Conservation (phyloP, 2,888 invertebrate genomes). For the Acrobasis suavella region DNA sequence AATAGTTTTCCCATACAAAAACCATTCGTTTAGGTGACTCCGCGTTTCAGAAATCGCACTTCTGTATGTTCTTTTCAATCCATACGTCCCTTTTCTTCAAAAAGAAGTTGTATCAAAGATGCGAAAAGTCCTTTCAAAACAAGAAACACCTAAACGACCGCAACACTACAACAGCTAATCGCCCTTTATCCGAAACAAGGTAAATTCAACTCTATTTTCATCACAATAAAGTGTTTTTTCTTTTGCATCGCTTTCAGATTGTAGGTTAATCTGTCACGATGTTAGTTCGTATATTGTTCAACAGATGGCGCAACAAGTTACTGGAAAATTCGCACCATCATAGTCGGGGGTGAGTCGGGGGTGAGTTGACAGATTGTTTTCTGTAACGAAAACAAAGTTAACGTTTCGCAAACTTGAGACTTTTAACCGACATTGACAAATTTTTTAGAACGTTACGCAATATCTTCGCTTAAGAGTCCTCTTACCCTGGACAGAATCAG, state of each 20-base stretch:
- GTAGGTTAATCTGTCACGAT: background rate
- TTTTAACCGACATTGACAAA: background rate
- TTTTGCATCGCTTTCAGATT: background rate
- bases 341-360: background rate
- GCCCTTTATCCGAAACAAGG: background rate
- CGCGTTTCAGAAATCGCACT: no score
- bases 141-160: background rate
- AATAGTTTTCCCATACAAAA: no score
- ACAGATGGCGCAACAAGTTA: conserved; percentile 43
- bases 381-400: background rate
- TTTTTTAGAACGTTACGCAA: no score
- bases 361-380: background rate
- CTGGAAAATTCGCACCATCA: background rate
- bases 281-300: conserved; percentile 20
- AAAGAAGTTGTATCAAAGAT: background rate
- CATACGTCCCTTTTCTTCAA: background rate
- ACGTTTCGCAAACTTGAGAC: background rate
- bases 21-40: no score
- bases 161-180: background rate
- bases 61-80: no score
- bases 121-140: background rate
- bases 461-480: no score
- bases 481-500: no score
- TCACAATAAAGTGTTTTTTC: background rate
- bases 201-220: background rate